Percentiles rank a stretch among this genome's conserved stretches.
Evolutionary conservation across 1,140 invertebrate genomes (phyloP).

Genomic region (Colletes gigas): DNA sequence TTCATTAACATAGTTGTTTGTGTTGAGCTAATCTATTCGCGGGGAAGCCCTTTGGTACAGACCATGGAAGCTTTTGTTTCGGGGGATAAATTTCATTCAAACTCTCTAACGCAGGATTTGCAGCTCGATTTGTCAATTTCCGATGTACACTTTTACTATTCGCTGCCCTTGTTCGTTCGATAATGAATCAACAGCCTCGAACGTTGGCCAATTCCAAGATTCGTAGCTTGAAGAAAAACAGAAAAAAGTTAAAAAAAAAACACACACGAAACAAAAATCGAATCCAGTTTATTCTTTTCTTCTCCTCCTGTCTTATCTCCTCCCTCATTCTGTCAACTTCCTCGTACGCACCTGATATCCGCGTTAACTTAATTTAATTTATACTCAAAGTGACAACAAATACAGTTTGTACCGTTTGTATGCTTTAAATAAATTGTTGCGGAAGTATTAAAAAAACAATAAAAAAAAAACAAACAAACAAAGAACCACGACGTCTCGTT

Average conservation of each 20-base stretch:
- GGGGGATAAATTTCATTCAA: not conserved
- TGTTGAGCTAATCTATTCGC: conserved; percentile 24
- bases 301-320: conserved; percentile 30
- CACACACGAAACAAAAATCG: not conserved
- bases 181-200: conserved; percentile 27
- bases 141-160: not conserved
- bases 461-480: not conserved
- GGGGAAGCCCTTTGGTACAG: conserved; percentile 13
- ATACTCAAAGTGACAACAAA: conserved; percentile 74
- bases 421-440: conserved; percentile 81
- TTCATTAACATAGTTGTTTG: conserved; percentile 41
- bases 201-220: conserved; percentile 13
- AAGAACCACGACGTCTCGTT: not conserved
- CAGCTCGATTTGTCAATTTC: conserved; percentile 5
- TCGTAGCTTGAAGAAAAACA: not conserved
- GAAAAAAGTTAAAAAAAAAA: not conserved
- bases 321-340: conserved; percentile 21
- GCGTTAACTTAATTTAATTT: conserved; percentile 76
- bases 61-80: conserved; percentile 8
- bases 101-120: not conserved
- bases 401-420: conserved; percentile 81
- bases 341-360: conserved; percentile 64
- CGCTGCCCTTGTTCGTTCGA: not conserved
- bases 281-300: conserved; percentile 26
- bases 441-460: conserved; percentile 63